These are phyloP conservation scores for Pyrochroa serraticornis DNA, from an alignment of 2,888 invertebrate species.

Conservation along the genomic window DNA sequence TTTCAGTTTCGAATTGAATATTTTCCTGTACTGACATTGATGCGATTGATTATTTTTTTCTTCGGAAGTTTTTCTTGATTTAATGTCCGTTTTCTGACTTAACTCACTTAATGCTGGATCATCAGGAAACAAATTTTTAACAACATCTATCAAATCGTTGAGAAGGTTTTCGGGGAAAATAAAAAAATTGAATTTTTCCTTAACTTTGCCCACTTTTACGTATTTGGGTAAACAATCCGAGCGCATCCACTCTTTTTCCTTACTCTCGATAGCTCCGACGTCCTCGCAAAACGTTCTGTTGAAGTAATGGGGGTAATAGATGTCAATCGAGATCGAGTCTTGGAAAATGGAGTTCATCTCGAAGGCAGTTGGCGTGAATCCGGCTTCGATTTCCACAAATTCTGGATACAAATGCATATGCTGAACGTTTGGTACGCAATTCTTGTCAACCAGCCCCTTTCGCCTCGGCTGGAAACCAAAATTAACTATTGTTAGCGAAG, in stretches of 20 bases:
- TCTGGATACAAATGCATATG: constrained; percentile 62
- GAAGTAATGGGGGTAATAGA: constrained; percentile 38
- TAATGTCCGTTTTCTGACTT: too few species aligned
- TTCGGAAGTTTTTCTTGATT: too few species aligned
- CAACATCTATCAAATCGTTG: constrained; percentile 4
- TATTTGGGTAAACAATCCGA: neutral
- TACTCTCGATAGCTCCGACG: neutral
- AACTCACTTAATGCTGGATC: constrained; percentile 6
- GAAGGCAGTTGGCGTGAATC: constrained; percentile 46
- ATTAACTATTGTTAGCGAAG: neutral
- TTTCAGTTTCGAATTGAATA: too few species aligned
- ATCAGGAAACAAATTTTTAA: neutral
- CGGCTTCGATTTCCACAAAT: constrained; percentile 62
- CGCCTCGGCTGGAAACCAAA: constrained; percentile 5
- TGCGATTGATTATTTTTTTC: too few species aligned
- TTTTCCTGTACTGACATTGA: too few species aligned
- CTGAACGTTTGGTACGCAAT: constrained; percentile 39
- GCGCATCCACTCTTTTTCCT: neutral
- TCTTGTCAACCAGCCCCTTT: neutral
- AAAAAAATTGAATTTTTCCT: constrained; percentile 13
- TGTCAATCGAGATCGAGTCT: constrained; percentile 28
- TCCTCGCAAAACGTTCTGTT: constrained; percentile 16
- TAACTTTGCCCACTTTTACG: neutral
- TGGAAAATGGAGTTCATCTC: constrained; percentile 40
- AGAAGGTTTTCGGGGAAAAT: constrained; percentile 11